Conservation (phyloP, 2,113 vertebrate species). For the Thomomys bottae region DNA sequence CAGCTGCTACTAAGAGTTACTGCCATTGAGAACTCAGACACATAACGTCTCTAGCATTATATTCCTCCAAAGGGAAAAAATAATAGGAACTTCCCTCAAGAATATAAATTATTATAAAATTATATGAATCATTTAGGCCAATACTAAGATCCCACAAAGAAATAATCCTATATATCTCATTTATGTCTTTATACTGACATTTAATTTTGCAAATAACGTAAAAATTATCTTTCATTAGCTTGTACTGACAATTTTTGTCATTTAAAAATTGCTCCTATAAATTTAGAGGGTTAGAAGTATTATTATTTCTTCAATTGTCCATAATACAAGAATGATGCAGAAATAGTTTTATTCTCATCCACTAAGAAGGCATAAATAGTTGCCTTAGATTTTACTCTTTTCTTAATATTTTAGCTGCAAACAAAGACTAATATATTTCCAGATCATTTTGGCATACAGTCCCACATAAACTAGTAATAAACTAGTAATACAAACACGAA, state of each 20-base stretch:
- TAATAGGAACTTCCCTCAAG: slow-evolving; percentile 22
- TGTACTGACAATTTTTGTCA: background rate
- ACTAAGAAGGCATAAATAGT: background rate
- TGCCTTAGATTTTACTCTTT: slow-evolving; percentile 43
- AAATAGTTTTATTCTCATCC: background rate
- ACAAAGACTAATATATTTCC: slow-evolving; percentile 37
- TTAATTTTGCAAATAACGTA: slow-evolving; percentile 51
- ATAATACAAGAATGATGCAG: slow-evolving; percentile 12
- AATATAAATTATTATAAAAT: slow-evolving; percentile 16
- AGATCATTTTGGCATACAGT: background rate
- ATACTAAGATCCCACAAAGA: background rate
- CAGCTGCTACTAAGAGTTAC: slow-evolving; percentile 50
- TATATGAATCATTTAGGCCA: background rate
- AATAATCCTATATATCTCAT: background rate
- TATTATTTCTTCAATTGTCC: slow-evolving; percentile 32
- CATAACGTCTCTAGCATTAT: slow-evolving; percentile 31
- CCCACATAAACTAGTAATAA: background rate
- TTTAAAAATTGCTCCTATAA: slow-evolving; percentile 44
- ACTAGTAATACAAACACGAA: background rate
- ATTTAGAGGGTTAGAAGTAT: background rate
- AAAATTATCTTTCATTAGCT: slow-evolving; percentile 17
- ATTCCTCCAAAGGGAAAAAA: slow-evolving; percentile 51
- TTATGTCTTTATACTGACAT: background rate
- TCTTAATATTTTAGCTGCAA: slow-evolving; percentile 48
- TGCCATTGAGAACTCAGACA: slow-evolving; percentile 23